phyloP scores from a whole-genome alignment of 2,113 vertebrate species.

The Leuciscus idus region DNA sequence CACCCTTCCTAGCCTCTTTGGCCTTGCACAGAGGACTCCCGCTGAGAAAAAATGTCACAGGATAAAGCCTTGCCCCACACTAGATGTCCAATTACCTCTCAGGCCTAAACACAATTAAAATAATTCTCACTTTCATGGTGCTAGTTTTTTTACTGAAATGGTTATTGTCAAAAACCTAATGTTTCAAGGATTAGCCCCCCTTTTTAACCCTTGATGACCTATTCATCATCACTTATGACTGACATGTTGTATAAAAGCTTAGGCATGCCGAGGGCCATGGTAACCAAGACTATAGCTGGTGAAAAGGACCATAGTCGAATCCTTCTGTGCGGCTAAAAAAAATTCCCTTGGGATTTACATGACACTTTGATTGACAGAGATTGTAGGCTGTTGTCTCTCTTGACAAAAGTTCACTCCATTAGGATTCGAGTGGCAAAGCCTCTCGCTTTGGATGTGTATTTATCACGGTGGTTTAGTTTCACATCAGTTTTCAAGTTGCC shows the following conservation, averaged over 20 bases:
- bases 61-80: slow-evolving; percentile 56
- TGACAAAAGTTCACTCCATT: slow-evolving; percentile 80
- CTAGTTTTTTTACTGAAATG: slow-evolving; percentile 15
- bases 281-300: slow-evolving; percentile 69
- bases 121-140: neutral
- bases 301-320: slow-evolving; percentile 62
- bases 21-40: slow-evolving; percentile 38
- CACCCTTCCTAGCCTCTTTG: slow-evolving; percentile 56
- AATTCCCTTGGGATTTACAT: slow-evolving; percentile 68
- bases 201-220: slow-evolving; percentile 33
- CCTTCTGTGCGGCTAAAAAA: slow-evolving; percentile 57
- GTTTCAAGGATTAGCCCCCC: slow-evolving; percentile 14
- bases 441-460: slow-evolving; percentile 65
- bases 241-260: slow-evolving; percentile 61
- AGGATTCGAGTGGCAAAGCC: slow-evolving; percentile 69
- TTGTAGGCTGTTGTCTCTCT: slow-evolving; percentile 66
- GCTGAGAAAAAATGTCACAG: slow-evolving; percentile 56
- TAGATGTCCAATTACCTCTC: slow-evolving; percentile 46
- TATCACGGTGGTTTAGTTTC: slow-evolving; percentile 67
- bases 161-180: slow-evolving; percentile 15
- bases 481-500: slow-evolving; percentile 58
- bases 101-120: neutral
- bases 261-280: slow-evolving; percentile 55
- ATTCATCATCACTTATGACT: slow-evolving; percentile 62
- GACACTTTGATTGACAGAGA: slow-evolving; percentile 68